Base-by-base conservation (phyloP, 2,113 vertebrate genomes). In the Genyomyrus donnyi region DNA sequence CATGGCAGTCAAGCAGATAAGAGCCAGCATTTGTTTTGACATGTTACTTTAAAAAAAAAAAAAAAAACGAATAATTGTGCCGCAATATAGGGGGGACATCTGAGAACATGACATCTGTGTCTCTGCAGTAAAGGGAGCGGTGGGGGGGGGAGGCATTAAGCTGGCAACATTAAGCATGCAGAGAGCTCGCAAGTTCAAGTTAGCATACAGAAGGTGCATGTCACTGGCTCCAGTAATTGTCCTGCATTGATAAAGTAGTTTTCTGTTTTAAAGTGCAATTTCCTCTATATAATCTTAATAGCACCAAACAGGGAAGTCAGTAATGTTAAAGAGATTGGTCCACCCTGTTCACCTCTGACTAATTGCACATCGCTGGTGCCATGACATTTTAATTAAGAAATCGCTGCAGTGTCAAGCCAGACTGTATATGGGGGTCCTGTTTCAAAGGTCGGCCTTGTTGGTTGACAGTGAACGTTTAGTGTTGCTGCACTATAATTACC, bases 181-280 rank as follows among this genome's bases (percentile, higher is more conserved):
- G n/a, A 31, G 35, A 35, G 87, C 39, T 45, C 6, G 2, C 52
- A 24, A 42, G 42, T 15, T 24, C 27, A 39, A 45, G 6, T 89
- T 89, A 85, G 21, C 80, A 48, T 89, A 62, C 50, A 45, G 39
- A 53, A 85, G 46, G 49, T 62, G 53, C 19, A 58, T 62, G 80
- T 58, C 35, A 62, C 17, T 15, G 62, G 21, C 88, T 85, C 21
- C 24, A 53, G 52, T 62, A 89, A 85, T 85, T 85, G 39, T 35
- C 77, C 39, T 84, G 8, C 74, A 45, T 85, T 84, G 52, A 85
- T 62, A 24, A 48, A 89, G 21, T 58, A 84, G 39, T 88, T 48
- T 70, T n/a, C 62, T 27, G 24, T 88, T 88, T 88, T 88, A 88
- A 74, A 49, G 42, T 45, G 35, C 89, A 62, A 42, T 85, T 89